Base-by-base conservation (phyloP, 2,797 vertebrate genomes). In the Pampus argenteus region DNA sequence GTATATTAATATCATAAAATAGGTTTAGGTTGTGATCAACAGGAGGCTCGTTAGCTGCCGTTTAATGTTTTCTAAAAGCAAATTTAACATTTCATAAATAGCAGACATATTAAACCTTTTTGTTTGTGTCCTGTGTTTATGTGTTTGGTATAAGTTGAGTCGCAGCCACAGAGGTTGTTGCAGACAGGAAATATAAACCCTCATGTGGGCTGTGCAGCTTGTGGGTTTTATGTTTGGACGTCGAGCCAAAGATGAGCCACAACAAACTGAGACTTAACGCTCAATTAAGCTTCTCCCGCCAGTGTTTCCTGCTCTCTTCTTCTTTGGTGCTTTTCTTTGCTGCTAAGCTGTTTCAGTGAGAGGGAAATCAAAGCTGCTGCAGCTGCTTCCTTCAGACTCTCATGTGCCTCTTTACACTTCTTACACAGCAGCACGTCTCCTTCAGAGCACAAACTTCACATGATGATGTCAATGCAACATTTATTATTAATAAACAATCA, bases 301-400 rank as follows among this genome's bases (percentile, higher is more conserved):
- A 49, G 42, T 9, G 59, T 64, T 66, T 71, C 34, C 54, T 55
- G 34, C 50, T 31, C 51, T 42, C 25, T 45, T 64, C 61, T 57
- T 40, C 59, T 68, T 62, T 45, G 71, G n/a, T 31, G 36, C 26
- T 52, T 71, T 76, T 65, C 38, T 74, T 56, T 60, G 42, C 49
- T 10, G 26, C 44, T 63, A 74, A 86, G 63, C 71, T 4, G 25
- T 71, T 68, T 40, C 59, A 55, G 69, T 26, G 31, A 44, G 75
- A 60, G 54, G 66, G 75, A 82, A 79, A 80, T 90, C 74, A 87
- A 85, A 87, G 85, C 77, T 22, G 18, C 31, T 66, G 61, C 61
- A 51, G 58, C 66, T 59, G 56, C 67, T 20, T 60, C 49, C 44
- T 28, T 29, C 63, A 75, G 64, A 62, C 84, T 75, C 76, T 88